phyloP scores from a whole-genome alignment of 1,140 invertebrate genomes.

The Chironomus tepperi region DNA sequence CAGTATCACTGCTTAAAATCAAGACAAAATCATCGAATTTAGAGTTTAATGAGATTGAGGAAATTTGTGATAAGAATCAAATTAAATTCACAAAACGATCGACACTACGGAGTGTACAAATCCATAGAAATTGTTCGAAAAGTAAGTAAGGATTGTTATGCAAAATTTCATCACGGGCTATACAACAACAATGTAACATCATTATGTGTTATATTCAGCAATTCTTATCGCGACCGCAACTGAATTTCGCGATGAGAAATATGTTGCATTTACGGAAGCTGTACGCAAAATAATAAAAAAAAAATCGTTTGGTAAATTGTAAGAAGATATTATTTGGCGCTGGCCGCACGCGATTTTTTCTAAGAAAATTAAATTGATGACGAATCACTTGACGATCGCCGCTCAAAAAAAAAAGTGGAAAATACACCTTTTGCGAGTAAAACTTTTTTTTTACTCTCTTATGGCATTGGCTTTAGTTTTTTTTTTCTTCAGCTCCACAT shows the following conservation, averaged over 20 bases:
- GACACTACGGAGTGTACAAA: background rate
- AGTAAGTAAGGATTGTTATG: background rate
- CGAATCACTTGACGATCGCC: background rate
- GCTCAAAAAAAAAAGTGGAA: background rate
- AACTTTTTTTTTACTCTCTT: background rate
- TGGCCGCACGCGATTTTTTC: background rate
- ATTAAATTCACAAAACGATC: background rate
- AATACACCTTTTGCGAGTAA: background rate
- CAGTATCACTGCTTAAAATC: background rate
- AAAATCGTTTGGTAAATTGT: too few species aligned
- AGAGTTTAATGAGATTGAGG: background rate
- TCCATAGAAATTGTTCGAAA: background rate
- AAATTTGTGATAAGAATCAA: constrained; percentile 8
- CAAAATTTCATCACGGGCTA: too few species aligned
- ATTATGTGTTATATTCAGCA: too few species aligned
- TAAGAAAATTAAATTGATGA: constrained; percentile 1
- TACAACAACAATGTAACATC: too few species aligned
- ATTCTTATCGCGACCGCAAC: too few species aligned
- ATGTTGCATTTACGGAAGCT: too few species aligned
- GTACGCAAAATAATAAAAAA: too few species aligned
- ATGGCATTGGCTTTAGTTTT: too few species aligned
- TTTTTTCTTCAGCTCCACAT: too few species aligned
- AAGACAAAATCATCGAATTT: background rate
- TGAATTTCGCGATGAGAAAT: too few species aligned
- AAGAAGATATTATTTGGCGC: too few species aligned